These are phyloP conservation scores for Gambelia wislizenii DNA, from an alignment of 2,797 vertebrate genomes.

Conservation along the genomic window DNA sequence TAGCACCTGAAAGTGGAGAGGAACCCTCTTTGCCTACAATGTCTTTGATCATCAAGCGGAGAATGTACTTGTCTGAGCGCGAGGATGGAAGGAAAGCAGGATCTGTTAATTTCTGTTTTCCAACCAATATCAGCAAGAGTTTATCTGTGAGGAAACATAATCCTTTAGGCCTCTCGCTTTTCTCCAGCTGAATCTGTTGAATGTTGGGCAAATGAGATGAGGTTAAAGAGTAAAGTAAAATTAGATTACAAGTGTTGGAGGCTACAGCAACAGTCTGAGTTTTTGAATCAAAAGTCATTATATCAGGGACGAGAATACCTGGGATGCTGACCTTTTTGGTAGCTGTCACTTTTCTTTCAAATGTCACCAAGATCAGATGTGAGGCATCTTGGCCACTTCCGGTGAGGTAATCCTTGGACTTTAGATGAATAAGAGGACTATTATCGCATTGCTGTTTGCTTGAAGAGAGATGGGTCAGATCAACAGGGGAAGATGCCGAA, in stretches of 20 bases:
- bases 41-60: conserved; percentile 86
- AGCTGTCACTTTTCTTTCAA: conserved; percentile 88
- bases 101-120: conserved; percentile 88
- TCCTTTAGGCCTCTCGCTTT: conserved; percentile 92
- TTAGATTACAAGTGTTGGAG: conserved; percentile 89
- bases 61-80: conserved; percentile 89
- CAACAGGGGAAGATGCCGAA: conserved; percentile 73
- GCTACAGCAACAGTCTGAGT: conserved; percentile 89
- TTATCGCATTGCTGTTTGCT: conserved; percentile 83
- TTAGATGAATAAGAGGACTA: conserved; percentile 87
- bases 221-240: conserved; percentile 90
- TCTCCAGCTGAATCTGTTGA: conserved; percentile 91
- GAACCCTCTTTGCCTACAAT: conserved; percentile 78
- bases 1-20: conserved; percentile 44
- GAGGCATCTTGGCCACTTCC: conserved; percentile 92
- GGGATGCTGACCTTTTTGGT: conserved; percentile 92
- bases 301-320: conserved; percentile 93
- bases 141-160: conserved; percentile 90
- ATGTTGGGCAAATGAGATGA: conserved; percentile 86
- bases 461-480: conserved; percentile 89
- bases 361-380: conserved; percentile 91
- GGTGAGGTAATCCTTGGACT: conserved; percentile 83
- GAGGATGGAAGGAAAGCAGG: conserved; percentile 90
- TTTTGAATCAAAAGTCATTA: conserved; percentile 87
- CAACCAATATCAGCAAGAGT: conserved; percentile 89